Base-by-base conservation (phyloP, 2,888 invertebrate genomes). In the Deroplatys truncata region DNA sequence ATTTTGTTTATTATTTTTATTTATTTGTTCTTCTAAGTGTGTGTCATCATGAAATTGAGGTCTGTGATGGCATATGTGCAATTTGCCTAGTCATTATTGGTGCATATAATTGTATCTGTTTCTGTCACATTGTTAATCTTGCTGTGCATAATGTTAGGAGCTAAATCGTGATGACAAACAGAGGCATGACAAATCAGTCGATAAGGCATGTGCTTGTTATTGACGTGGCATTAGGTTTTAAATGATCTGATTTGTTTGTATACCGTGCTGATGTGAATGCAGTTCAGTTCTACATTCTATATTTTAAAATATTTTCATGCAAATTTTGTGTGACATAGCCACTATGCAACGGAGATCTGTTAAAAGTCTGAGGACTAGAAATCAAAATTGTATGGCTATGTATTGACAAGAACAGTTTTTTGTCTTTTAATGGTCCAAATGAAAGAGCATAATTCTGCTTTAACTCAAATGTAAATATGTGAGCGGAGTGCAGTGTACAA, bases 21-120 rank as follows among this genome's bases (percentile, higher is more conserved):
- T 72, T 72, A 72, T 72, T 72, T 72, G 56, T 72, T 20, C 56
- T 72, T 72, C 56, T 72, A 20, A 72, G 56, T 20, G 56, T 72
- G 56, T 72, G 56, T 72, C 56, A 72, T 83, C 35, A 29, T 56
- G 29, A n/a, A 82, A 85, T 85, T 31, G 10, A 35, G n/a, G 31
- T 25, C 43, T 85, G 28, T 31, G 83, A 87, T 43, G 43, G 31
- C 35, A 15, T 87, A n/a, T 82, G 83, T 83, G 43, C 87, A 87
- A 87, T 87, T 83, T 87, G 87, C 87, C 86, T 87, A 87, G 87
- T 87, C 87, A 87, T 83, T 87, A 28, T 87, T 35, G 82, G 28
- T 87, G 87, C 87, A 83, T 87, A 82, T 82, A 10, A 86, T 28
- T 86, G 86, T 28, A 28, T 86, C 15, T 56, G n/a, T 87, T n/a